phyloP scores from a whole-genome alignment of 35 echinoderm and acorn worm species.

The Heliocidaris tuberculata region DNA sequence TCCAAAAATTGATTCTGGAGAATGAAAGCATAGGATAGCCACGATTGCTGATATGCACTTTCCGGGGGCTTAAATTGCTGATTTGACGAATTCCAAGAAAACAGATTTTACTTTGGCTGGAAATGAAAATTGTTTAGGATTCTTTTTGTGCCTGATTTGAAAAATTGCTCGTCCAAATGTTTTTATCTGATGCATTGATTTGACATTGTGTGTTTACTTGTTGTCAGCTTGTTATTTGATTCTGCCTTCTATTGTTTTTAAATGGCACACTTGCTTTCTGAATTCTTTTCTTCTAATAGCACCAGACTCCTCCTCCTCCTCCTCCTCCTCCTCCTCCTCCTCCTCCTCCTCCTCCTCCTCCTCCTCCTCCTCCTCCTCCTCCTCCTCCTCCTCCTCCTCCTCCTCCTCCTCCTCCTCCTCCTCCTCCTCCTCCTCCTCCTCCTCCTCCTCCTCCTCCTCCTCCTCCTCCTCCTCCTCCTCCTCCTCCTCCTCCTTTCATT shows the following conservation, averaged over 20 bases:
- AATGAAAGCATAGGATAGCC: not conserved
- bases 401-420: not conserved
- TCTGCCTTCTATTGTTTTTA: not conserved
- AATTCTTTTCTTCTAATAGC: not conserved
- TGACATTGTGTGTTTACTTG: not conserved
- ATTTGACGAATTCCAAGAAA: not conserved
- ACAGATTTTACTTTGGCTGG: not conserved
- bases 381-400: too few species aligned
- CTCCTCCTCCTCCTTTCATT: too few species aligned
- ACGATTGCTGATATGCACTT: not conserved
- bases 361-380: too few species aligned
- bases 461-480: too few species aligned
- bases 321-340: not conserved
- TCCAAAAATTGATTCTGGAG: not conserved
- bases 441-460: too few species aligned
- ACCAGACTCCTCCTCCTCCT: not conserved
- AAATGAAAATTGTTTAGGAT: not conserved
- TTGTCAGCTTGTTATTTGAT: not conserved
- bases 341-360: not conserved
- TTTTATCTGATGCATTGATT: not conserved
- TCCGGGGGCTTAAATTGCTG: not conserved
- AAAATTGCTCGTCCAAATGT: not conserved
- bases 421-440: not conserved
- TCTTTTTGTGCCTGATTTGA: not conserved
- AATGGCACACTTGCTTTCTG: not conserved